Base-by-base conservation (phyloP, 2,797 vertebrate species). In the Squalus acanthias region DNA sequence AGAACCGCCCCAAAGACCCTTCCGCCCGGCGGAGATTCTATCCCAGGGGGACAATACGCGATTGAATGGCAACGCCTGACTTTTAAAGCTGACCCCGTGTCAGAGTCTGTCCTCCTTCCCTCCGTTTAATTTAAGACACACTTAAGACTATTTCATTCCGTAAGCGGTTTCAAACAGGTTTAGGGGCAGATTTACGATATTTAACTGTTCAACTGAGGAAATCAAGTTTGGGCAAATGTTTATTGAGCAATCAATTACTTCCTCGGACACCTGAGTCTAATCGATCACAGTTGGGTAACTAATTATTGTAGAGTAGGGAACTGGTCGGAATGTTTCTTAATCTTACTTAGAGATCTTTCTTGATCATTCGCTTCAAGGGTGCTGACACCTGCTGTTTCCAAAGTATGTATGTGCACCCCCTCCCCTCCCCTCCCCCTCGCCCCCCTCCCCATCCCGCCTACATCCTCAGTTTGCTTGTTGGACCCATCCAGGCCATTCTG, bases 181-280 rank as follows among this genome's bases (percentile, higher is more conserved):
- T 5, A 2, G 8, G 46, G 13, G 67, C 97, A 97, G 98, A 98
- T 98, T 98, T 98, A 98, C 98, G 97, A 97, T 98, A 98, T 98
- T 97, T 98, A 96, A 96, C 97, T 97, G 97, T 96, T 97, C 96
- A 97, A 97, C 96, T 96, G 98, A 96, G 97, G 97, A 97, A 98
- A 98, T 98, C 97, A 97, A 97, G 97, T 96, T 96, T 97, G 97
- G 98, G 97, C 97, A 97, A 97, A 97, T 98, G 99, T 98, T 98
- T 98, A 99, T 98, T 98, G 98, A 98, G 98, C 98, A 98, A 99
- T 99, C 98, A 98, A 99, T 99, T 98, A 97, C 98, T 98, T 99
- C 98, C 98, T 98, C 98, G 17, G n/a, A 20, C 8, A 39, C 7
- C 91, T 46, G 20, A 3, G 20, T 10, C 91, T 0, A 69, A 93